Base-by-base conservation (phyloP, 2,113 vertebrate species). In the Clarias batrachus region DNA sequence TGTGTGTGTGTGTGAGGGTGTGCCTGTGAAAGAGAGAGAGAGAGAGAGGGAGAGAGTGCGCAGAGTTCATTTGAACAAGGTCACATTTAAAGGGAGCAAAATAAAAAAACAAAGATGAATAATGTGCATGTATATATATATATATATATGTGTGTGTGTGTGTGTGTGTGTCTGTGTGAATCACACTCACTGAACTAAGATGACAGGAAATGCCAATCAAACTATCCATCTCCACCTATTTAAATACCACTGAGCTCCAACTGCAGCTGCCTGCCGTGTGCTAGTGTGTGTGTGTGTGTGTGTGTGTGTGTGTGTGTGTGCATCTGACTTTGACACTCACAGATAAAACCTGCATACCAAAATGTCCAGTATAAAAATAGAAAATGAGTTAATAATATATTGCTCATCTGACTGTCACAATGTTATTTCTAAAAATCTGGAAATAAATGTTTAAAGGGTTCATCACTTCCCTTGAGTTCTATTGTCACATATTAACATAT, bases 121-220 rank as follows among this genome's bases (percentile, higher is more conserved):
- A 54, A 48, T 21, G 74, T n/a, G 74, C 30, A 27, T 60, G 78
- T 60, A 27, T 59, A 11, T 59, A 56, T 80, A 56, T 80, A n/a
- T 59, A 27, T 33, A 23, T 78, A n/a, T 79, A 54, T 79, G 56
- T 80, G n/a, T 59, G 77, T 12, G 48, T 60, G 78, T 62, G 78
- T 62, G 79, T 62, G 41, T 81, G 78, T 60, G 78, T 62, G 78
- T 62, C 11, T 81, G 59, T 63, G 25, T 63, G 56, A 25, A 2
- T 63, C 12, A 63, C 77, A 57, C 54, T 10, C 52, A 6, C 48
- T 79, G 54, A 19, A 73, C 33, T 21, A 62, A 56, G 25, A 81
- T 27, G 78, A 70, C 59, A 82, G 84, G 60, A 78, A 48, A 41
- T 78, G 37, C 54, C 83, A 92, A 89, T 90, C 89, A 90, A 41